phyloP scores from a whole-genome alignment of 2,888 invertebrate species.

The Apotomis capreana region DNA sequence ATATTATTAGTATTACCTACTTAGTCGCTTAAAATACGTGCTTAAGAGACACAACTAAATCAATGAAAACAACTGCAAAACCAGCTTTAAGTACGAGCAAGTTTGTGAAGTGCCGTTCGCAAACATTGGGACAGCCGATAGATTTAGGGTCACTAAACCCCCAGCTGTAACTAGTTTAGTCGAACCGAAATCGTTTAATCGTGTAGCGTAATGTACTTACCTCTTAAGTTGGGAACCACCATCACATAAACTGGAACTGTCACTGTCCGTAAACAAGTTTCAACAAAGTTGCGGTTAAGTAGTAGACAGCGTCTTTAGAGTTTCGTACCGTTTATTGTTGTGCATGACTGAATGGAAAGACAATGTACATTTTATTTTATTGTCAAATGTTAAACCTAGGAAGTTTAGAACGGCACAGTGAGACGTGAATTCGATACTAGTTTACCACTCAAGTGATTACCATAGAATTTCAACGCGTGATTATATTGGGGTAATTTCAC shows the following conservation, averaged over 20 bases:
- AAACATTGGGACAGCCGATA: slow-evolving; percentile 27
- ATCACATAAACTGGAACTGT: slow-evolving; percentile 73
- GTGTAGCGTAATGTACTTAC: slow-evolving; percentile 58
- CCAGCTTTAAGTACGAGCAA: slow-evolving; percentile 17
- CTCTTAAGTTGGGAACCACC: slow-evolving; percentile 62
- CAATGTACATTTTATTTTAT: slow-evolving; percentile 45
- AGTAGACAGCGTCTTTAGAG: slow-evolving; percentile 66
- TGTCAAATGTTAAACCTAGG: neutral
- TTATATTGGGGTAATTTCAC: too few relatives aligned
- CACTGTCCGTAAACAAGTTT: slow-evolving; percentile 75
- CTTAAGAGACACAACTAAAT: neutral
- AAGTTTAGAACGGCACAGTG: too few relatives aligned
- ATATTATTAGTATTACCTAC: neutral
- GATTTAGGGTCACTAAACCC: slow-evolving; percentile 51
- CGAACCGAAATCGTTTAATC: slow-evolving; percentile 64
- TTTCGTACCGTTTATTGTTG: slow-evolving; percentile 64
- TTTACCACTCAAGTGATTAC: too few relatives aligned
- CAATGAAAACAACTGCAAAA: slow-evolving; percentile 23
- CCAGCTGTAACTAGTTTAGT: slow-evolving; percentile 56
- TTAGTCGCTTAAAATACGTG: slow-evolving; percentile 1
- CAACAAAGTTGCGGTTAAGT: slow-evolving; percentile 77
- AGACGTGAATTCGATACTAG: too few relatives aligned
- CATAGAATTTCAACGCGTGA: too few relatives aligned
- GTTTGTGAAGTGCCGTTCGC: slow-evolving; percentile 25
- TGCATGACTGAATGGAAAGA: slow-evolving; percentile 61